Evolutionary conservation across 2,797 vertebrate species (phyloP).

Genomic region (Pteropus rufus): DNA sequence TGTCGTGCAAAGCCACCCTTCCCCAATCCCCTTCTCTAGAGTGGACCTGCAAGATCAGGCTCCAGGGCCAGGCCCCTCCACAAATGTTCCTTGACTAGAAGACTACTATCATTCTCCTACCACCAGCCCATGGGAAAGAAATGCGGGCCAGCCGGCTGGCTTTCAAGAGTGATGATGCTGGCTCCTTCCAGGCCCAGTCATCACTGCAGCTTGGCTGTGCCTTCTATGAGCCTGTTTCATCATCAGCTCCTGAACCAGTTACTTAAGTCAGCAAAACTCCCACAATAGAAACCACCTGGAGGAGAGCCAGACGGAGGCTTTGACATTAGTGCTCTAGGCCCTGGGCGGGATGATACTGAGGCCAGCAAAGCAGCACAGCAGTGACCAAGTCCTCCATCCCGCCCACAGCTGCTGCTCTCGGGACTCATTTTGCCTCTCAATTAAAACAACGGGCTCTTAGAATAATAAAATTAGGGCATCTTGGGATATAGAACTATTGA

Average conservation of each 20-base stretch:
- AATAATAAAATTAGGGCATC: not conserved
- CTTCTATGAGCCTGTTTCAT: not conserved
- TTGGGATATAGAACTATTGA: not conserved
- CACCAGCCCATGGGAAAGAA: not conserved
- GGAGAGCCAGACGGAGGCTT: not conserved
- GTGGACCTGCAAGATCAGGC: not conserved
- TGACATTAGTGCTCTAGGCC: not conserved
- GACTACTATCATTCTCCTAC: not conserved
- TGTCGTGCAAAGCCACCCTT: not conserved
- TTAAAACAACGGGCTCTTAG: not conserved
- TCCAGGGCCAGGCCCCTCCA: not conserved
- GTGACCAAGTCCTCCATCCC: not conserved
- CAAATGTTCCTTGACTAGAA: not conserved
- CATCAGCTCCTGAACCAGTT: not conserved
- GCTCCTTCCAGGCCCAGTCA: not conserved
- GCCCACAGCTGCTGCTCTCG: not conserved
- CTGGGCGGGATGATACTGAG: not conserved
- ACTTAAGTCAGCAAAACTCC: not conserved
- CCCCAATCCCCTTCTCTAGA: not conserved
- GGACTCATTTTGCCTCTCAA: not conserved
- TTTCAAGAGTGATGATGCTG: not conserved
- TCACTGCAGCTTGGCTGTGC: not conserved
- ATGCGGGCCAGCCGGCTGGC: not conserved
- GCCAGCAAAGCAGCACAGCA: rapidly evolving
- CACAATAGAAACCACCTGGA: slow-evolving; percentile 41